A percentile compares a stretch with the other conserved stretches of the same genome.
Conservation (phyloP, 2,113 vertebrate species). For the Sylvilagus bachmani region DNA sequence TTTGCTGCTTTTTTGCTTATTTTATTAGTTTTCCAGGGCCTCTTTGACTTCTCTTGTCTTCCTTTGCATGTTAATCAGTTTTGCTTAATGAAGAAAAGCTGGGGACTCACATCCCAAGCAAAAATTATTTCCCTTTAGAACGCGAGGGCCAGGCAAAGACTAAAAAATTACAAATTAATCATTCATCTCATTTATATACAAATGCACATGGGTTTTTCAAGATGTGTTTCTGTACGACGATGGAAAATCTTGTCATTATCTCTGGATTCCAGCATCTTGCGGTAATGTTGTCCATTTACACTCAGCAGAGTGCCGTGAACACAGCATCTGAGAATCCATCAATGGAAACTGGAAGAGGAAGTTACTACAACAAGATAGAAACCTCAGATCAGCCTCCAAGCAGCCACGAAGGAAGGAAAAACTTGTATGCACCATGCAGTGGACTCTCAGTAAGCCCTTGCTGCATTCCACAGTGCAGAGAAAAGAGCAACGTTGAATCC, state of each 20-base stretch:
- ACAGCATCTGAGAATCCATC: not conserved
- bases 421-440: accelerated
- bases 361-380: not conserved
- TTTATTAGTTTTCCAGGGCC: not conserved
- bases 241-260: not conserved
- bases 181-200: not conserved
- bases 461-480: not conserved
- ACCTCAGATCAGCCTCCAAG: not conserved
- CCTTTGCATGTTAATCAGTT: not conserved
- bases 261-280: not conserved
- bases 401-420: not conserved
- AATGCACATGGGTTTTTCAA: not conserved
- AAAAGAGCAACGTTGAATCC: not conserved
- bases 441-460: accelerated
- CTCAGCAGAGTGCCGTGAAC: not conserved
- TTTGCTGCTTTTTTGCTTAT: not conserved
- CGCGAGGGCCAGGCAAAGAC: not conserved
- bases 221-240: not conserved
- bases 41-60: not conserved
- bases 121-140: not conserved
- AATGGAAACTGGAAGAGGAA: not conserved
- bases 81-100: not conserved
- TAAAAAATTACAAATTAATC: not conserved
- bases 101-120: not conserved
- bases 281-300: not conserved